These are phyloP conservation scores for Rugalucina vietnamica DNA, from an alignment of 2,888 invertebrate species.

Conservation along the genomic window DNA sequence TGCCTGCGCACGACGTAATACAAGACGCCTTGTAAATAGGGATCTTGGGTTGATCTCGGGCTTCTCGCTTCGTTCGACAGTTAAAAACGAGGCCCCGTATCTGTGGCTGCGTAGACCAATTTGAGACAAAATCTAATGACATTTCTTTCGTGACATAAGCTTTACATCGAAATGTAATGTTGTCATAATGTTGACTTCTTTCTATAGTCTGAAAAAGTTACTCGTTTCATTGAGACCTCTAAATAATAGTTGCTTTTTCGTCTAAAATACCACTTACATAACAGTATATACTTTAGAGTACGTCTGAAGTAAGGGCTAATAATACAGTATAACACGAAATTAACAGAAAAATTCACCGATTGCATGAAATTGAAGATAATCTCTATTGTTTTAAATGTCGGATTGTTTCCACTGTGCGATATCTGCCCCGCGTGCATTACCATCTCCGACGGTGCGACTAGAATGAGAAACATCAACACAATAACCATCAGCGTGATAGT, in stretches of 20 bases:
- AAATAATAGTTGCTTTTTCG: slow-evolving; percentile 58
- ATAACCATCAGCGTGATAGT: slow-evolving; percentile 81
- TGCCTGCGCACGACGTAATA: no score
- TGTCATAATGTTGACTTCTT: slow-evolving; percentile 9
- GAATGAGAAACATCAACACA: slow-evolving; percentile 80
- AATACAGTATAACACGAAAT: slow-evolving; percentile 91
- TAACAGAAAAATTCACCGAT: slow-evolving; percentile 90
- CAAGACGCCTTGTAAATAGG: no score
- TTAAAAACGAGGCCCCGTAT: no score
- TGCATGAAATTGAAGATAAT: slow-evolving; percentile 89
- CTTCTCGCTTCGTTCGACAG: no score
- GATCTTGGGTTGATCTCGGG: no score
- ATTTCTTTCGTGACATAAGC: no score
- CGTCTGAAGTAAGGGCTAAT: slow-evolving; percentile 91
- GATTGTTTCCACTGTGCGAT: slow-evolving; percentile 69
- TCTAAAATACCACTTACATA: slow-evolving; percentile 67
- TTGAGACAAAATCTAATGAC: no score
- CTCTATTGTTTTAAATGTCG: slow-evolving; percentile 76
- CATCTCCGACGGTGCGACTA: slow-evolving; percentile 82
- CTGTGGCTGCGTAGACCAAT: no score
- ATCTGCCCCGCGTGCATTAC: slow-evolving; percentile 73
- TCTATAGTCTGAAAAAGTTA: slow-evolving; percentile 59
- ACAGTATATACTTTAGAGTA: slow-evolving; percentile 84
- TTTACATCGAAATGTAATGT: no score
- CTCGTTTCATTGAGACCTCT: slow-evolving; percentile 61